Percentiles rank a stretch among this genome's conserved stretches.
These are phyloP conservation scores for Hofmannophila pseudospretella DNA, from an alignment of 2,888 invertebrate species.

Conservation along the genomic window DNA sequence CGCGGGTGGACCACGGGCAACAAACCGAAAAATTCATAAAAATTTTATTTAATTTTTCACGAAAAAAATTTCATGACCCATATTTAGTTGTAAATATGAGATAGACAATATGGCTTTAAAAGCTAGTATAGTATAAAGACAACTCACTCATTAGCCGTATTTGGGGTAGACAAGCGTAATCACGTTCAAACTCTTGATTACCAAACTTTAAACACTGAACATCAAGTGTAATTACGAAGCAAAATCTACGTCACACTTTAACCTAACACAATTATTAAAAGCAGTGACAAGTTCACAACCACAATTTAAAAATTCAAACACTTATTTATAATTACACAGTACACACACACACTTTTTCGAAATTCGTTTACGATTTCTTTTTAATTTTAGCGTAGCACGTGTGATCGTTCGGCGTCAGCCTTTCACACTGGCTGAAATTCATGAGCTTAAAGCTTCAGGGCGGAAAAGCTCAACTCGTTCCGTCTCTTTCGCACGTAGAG, in stretches of 20 bases:
- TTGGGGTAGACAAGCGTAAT: constrained; percentile 5
- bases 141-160: neutral
- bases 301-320: constrained; percentile 8
- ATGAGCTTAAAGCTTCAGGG: constrained; percentile 15
- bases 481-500: constrained; percentile 22
- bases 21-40: too few relatives aligned
- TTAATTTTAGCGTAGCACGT: constrained; percentile 2
- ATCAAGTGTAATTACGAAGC: constrained; percentile 4
- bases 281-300: constrained; percentile 10
- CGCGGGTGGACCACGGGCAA: too few relatives aligned
- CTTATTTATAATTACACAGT: constrained; percentile 7
- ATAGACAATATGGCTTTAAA: too few relatives aligned
- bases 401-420: constrained; percentile 7
- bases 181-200: constrained; percentile 11
- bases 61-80: too few relatives aligned
- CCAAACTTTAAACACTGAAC: constrained; percentile 8
- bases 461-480: constrained; percentile 5
- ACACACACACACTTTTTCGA: constrained; percentile 5
- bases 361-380: constrained; percentile 2
- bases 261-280: neutral
- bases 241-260: neutral
- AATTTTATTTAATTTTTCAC: too few relatives aligned
- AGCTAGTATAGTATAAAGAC: neutral
- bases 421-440: constrained; percentile 20
- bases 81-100: too few relatives aligned